phyloP scores from a whole-genome alignment of 2,113 vertebrate species.

The Balaeniceps rex region DNA sequence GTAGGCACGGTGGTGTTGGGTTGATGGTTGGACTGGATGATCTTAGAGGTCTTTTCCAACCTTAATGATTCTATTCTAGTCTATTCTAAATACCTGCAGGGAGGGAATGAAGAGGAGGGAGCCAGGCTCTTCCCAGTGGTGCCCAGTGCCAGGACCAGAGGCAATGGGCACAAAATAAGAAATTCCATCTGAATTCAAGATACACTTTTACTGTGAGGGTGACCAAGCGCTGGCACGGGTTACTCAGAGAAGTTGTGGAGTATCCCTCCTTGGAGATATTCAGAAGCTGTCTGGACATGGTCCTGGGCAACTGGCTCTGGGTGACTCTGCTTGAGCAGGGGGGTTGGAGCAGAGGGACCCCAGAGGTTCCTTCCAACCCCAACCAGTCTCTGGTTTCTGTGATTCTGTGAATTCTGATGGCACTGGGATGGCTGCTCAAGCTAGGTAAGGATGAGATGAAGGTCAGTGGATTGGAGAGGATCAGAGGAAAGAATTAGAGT shows the following conservation, averaged over 20 bases:
- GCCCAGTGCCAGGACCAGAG: too few relatives aligned
- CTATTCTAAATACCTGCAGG: too few relatives aligned
- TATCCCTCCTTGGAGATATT: not conserved
- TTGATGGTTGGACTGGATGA: too few relatives aligned
- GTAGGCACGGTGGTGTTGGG: too few relatives aligned
- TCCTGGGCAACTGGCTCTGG: not conserved
- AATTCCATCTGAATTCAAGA: not conserved
- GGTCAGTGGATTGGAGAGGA: not conserved
- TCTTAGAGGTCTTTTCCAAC: too few relatives aligned
- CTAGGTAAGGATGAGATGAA: not conserved
- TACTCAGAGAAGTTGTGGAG: not conserved
- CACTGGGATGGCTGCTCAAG: not conserved
- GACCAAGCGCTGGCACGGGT: not conserved
- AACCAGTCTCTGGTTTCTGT: too few relatives aligned
- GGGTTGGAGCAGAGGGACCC: not conserved
- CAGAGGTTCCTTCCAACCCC: not conserved
- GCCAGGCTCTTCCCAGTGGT: too few relatives aligned
- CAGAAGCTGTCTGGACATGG: not conserved
- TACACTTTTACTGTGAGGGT: not conserved
- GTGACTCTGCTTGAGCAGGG: not conserved
- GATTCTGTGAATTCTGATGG: not conserved
- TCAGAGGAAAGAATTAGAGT: not conserved
- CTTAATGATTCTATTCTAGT: too few relatives aligned
- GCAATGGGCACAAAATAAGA: too few relatives aligned
- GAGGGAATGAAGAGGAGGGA: too few relatives aligned